Conservation (phyloP, 2,888 invertebrate genomes). For the Lasioglossum malachurum region DNA sequence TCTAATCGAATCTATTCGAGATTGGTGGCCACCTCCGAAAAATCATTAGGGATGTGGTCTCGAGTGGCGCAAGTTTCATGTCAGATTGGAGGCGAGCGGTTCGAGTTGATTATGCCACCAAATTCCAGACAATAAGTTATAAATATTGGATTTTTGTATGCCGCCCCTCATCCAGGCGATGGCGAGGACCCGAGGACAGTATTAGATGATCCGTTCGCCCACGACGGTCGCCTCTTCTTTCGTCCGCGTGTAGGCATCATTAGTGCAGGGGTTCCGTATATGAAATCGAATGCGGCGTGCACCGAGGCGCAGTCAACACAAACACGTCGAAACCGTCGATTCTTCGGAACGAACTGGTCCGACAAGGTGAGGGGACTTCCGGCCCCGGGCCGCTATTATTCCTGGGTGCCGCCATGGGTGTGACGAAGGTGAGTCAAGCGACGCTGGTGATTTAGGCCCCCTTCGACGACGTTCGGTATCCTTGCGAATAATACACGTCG, state of each 20-base stretch:
- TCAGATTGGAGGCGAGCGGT: not conserved
- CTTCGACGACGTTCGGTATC: conserved; percentile 49
- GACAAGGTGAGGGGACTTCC: conserved; percentile 75
- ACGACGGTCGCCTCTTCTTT: conserved; percentile 76
- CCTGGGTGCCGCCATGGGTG: conserved; percentile 79
- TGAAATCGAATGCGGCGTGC: conserved; percentile 77
- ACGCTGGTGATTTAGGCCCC: conserved; percentile 57
- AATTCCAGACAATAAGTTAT: conserved; percentile 83
- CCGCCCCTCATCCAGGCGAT: conserved; percentile 55
- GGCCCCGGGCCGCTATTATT: conserved; percentile 77
- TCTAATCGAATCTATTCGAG: too few relatives aligned
- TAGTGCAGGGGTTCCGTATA: conserved; percentile 76
- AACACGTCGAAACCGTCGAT: conserved; percentile 74
- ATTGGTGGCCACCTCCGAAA: not conserved
- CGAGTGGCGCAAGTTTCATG: too few relatives aligned
- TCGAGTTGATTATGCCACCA: conserved; percentile 57
- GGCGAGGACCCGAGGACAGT: conserved; percentile 43
- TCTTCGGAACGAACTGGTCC: conserved; percentile 68
- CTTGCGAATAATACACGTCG: conserved; percentile 9
- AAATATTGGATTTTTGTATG: conserved; percentile 80
- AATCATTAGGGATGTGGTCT: not conserved
- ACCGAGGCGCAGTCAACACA: conserved; percentile 53
- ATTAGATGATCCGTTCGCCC: conserved; percentile 83
- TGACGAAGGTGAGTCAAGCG: conserved; percentile 72
- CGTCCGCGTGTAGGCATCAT: conserved; percentile 81